These are phyloP conservation scores for Tinamus guttatus DNA, from an alignment of 2,113 vertebrate genomes.

Conservation along the genomic window DNA sequence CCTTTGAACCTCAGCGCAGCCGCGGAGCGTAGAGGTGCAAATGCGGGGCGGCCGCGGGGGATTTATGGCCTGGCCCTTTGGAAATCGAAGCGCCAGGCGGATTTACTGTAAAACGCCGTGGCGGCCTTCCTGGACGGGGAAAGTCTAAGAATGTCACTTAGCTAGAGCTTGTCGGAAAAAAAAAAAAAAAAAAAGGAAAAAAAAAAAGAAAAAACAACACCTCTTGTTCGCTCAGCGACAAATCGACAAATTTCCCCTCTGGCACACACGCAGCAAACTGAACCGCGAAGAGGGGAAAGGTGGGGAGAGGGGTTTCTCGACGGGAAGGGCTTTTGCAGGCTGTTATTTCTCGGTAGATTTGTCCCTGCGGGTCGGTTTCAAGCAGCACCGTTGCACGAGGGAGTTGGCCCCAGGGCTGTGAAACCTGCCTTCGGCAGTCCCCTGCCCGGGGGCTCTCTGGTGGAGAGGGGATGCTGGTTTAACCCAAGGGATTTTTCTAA, in stretches of 20 bases:
- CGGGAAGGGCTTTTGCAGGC: neutral
- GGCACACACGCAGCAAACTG: neutral
- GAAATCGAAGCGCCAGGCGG: neutral
- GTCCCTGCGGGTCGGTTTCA: neutral
- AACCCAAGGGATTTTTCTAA: rapidly evolving
- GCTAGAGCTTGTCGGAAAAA: neutral
- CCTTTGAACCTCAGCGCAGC: neutral
- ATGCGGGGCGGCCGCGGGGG: rapidly evolving
- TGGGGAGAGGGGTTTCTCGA: too few relatives aligned
- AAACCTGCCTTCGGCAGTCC: too few relatives aligned
- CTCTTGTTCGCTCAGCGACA: neutral
- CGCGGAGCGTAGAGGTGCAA: neutral
- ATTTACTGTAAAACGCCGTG: neutral
- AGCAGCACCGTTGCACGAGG: too few relatives aligned
- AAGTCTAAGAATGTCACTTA: neutral
- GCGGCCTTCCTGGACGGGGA: neutral
- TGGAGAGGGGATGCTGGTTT: neutral
- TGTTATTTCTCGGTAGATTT: neutral
- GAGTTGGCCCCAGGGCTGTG: rapidly evolving
- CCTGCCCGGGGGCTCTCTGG: neutral
- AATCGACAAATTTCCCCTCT: neutral
- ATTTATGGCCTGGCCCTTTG: neutral
- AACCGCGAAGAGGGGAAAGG: neutral
- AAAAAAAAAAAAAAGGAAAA: neutral
- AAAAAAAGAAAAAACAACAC: too few relatives aligned